phyloP scores from a whole-genome alignment of 2,113 vertebrate genomes.

The Astur gentilis region DNA sequence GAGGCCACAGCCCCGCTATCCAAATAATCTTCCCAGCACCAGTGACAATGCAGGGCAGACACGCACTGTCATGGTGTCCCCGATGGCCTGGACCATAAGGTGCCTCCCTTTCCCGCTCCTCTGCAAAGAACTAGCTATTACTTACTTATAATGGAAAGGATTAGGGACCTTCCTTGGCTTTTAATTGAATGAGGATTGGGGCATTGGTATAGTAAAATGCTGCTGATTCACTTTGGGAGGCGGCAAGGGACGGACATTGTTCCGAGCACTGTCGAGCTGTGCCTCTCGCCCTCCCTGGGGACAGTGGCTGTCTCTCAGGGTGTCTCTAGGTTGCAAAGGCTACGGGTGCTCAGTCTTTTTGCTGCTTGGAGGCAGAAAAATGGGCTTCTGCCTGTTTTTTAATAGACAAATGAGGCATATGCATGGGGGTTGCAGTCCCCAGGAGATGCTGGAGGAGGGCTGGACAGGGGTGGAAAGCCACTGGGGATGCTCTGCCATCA shows the following conservation, averaged over 20 bases:
- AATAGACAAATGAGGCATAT: neutral
- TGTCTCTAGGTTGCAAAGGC: neutral
- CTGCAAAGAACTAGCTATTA: neutral
- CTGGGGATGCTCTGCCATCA: neutral
- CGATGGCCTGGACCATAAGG: neutral
- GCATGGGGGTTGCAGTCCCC: rapidly evolving
- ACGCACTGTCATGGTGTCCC: neutral
- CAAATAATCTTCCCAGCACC: neutral
- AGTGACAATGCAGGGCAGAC: rapidly evolving
- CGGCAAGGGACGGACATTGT: neutral
- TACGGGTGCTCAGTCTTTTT: neutral
- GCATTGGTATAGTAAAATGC: neutral
- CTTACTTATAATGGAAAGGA: neutral
- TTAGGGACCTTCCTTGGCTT: neutral
- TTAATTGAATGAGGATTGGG: neutral
- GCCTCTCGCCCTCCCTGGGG: rapidly evolving
- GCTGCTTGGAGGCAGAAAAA: neutral
- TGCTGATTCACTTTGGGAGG: neutral
- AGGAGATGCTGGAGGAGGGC: neutral
- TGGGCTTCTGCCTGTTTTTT: neutral
- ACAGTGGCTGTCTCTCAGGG: neutral
- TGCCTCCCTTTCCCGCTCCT: neutral
- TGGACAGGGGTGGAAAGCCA: neutral
- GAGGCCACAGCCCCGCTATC: neutral
- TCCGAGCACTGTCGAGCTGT: neutral